Percentiles rank a stretch among this genome's conserved stretches.
Conservation (phyloP, 1,140 invertebrate species). For the Bombus turneri region DNA sequence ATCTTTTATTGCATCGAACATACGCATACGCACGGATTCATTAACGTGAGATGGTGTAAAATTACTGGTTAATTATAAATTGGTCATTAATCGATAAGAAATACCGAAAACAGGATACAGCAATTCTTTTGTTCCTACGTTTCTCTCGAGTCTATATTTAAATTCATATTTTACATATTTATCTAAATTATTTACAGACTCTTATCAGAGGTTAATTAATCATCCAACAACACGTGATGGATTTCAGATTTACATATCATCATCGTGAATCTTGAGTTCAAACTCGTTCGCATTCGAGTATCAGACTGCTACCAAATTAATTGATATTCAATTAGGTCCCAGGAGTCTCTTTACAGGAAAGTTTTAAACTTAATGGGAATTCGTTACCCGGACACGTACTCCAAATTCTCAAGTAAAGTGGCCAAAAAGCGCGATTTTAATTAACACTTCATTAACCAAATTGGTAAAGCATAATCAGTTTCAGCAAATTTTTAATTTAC, state of each 20-base stretch:
- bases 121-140: no score
- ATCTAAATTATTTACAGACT: not conserved
- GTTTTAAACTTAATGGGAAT: not conserved
- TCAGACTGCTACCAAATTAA: not conserved
- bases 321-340: not conserved
- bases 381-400: not conserved
- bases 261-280: no score
- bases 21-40: not conserved
- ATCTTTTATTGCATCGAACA: not conserved
- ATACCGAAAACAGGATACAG: not conserved
- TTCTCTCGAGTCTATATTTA: not conserved
- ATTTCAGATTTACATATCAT: no score
- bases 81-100: not conserved
- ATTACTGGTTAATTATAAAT: conserved; percentile 4
- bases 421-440: not conserved
- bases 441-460: not conserved
- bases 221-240: not conserved
- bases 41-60: not conserved
- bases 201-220: not conserved
- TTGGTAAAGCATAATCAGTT: not conserved
- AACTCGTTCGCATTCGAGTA: not conserved
- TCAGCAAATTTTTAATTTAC: not conserved
- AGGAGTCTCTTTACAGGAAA: no score
- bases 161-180: not conserved
- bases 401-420: not conserved